Base-by-base conservation (phyloP, 2,113 vertebrate species). In the Tor tambroides region DNA sequence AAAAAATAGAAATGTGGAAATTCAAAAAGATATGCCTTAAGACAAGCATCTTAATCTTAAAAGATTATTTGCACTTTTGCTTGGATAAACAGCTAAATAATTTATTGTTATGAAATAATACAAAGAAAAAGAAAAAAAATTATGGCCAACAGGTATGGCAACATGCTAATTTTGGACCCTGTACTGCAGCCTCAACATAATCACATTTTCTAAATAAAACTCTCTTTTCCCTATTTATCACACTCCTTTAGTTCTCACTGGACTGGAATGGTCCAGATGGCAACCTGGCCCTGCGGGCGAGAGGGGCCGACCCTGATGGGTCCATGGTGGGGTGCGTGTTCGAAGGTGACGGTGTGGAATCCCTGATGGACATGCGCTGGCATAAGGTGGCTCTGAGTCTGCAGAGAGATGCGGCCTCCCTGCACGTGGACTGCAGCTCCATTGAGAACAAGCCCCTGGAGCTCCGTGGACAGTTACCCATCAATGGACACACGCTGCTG, bases 351-450 rank as follows among this genome's bases (percentile, higher is more conserved):
- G 95, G 95, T 0, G 96, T 97, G 85, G 93, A 95, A 6, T 94
- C 96, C 0, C 95, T 99, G 38, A 96, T 97, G 1, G 97, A 99
- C 84, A 91, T 96, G 86, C 92, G 88, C 8, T 99, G 97, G 97
- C 98, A 99, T 92, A 99, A 99, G 91, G 91, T 98, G 91, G 94
- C 84, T 19, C 86, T 99, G 90, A 97, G 96, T 0, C 90, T 98
- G 86, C 96, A 95, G 49, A 92, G 69, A 5, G 94, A 9, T 0
- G 91, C 95, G 0, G 94, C 94, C 59, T 96, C 97, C 0, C 77
- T 98, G 85, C 96, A 97, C 0, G 93, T 99, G 41, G 98, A 99
- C 94, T 99, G 98, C 85, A 41, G 92, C 79, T 96, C 95, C 80
- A 95, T 97, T 35, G 96, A 96, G 92, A 97, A 95, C 83, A 96